phyloP scores from a whole-genome alignment of 2,797 vertebrate genomes.

The Gambelia wislizenii region DNA sequence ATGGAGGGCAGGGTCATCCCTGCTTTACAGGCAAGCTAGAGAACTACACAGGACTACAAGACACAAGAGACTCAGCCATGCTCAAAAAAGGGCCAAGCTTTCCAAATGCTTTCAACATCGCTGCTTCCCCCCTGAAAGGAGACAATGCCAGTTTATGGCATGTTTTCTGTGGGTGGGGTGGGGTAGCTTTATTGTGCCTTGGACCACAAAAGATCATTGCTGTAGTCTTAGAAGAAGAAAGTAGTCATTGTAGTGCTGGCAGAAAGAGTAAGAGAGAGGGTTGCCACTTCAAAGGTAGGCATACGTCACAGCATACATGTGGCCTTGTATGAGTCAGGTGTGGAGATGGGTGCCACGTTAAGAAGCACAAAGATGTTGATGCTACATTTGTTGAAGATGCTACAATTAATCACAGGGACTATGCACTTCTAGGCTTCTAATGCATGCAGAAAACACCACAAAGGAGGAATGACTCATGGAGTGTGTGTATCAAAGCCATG shows the following conservation, averaged over 20 bases:
- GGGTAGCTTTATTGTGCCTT: background rate
- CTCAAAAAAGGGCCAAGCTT: background rate
- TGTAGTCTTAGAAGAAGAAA: background rate
- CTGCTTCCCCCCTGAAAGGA: background rate
- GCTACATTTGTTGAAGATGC: constrained; percentile 17
- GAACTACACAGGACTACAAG: background rate
- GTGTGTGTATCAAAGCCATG: background rate
- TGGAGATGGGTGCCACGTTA: accelerated
- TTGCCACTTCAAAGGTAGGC: background rate
- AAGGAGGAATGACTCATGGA: background rate
- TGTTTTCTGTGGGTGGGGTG: background rate
- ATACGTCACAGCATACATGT: accelerated
- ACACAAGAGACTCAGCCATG: background rate
- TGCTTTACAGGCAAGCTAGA: background rate
- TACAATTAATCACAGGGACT: background rate
- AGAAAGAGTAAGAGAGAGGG: background rate
- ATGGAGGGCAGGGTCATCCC: background rate
- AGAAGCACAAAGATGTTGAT: background rate
- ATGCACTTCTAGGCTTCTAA: background rate
- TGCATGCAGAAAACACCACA: background rate
- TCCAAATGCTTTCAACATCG: no score
- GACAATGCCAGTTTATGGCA: background rate
- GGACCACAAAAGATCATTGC: no score
- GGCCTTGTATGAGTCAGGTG: constrained; percentile 24
- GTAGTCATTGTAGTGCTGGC: accelerated